phyloP scores from a whole-genome alignment of 2,113 vertebrate genomes.

The Pollimyrus isidori region DNA sequence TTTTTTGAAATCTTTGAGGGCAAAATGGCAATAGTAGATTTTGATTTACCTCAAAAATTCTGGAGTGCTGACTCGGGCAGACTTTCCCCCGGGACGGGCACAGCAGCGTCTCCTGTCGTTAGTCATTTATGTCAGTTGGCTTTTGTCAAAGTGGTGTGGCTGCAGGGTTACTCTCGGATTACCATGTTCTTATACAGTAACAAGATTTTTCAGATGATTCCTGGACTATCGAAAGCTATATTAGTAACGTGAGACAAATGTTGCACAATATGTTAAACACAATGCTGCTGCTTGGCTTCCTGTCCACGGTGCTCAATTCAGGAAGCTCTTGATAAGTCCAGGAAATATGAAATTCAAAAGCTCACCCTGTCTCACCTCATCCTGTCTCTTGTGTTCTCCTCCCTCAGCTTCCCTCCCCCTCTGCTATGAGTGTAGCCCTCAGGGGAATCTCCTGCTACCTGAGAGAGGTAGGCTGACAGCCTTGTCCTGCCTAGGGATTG shows the following conservation, averaged over 20 bases:
- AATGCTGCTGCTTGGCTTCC: background rate
- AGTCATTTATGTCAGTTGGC: background rate
- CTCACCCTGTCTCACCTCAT: background rate
- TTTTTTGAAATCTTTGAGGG: background rate
- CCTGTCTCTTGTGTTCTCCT: constrained; percentile 1
- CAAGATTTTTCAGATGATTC: background rate
- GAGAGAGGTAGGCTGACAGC: constrained; percentile 65
- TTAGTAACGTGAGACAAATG: background rate
- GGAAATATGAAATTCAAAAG: background rate
- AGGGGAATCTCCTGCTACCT: constrained; percentile 84
- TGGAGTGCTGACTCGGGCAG: background rate
- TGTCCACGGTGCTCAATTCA: background rate
- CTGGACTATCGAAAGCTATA: background rate
- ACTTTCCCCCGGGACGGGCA: background rate
- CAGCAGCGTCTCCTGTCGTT: background rate
- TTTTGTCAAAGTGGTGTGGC: background rate
- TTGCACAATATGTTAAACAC: background rate
- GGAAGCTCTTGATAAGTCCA: background rate
- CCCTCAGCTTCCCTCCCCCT: constrained; percentile 73
- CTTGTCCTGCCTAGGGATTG: background rate
- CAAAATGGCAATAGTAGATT: background rate
- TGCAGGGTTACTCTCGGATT: background rate
- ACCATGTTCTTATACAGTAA: background rate
- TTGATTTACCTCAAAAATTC: background rate
- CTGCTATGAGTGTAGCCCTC: constrained; percentile 73